A percentile compares a stretch with the other conserved stretches of the same genome.
Evolutionary conservation across 1,140 invertebrate species (phyloP).

Genomic region (Parasteatoda tepidariorum): DNA sequence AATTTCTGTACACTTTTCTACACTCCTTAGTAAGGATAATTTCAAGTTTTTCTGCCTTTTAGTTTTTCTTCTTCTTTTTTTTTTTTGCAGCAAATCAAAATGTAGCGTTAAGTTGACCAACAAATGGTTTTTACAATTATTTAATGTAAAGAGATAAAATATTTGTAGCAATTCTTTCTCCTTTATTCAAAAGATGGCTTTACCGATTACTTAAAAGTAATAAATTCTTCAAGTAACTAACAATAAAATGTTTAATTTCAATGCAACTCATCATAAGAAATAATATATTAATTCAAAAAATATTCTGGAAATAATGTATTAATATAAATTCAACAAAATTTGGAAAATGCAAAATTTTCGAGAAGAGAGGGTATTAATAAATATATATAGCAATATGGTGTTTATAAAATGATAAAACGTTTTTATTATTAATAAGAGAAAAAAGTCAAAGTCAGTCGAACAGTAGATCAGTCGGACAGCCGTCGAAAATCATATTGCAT

Average conservation of each 20-base stretch:
- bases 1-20: too few relatives aligned
- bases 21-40: too few relatives aligned
- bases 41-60: neutral
- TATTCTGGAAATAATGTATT: neutral
- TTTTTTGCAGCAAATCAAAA: neutral
- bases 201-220: too few relatives aligned
- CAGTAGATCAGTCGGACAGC: slow-evolving; percentile 27
- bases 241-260: too few relatives aligned
- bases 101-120: too few relatives aligned
- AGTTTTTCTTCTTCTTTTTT: neutral
- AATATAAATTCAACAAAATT: neutral
- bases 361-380: neutral
- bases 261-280: too few relatives aligned
- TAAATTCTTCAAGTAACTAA: too few relatives aligned
- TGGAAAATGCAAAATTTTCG: too few relatives aligned
- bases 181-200: neutral
- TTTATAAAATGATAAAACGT: neutral
- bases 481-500: too few relatives aligned
- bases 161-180: neutral
- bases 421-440: neutral
- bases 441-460: slow-evolving; percentile 8
- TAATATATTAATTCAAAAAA: too few relatives aligned
- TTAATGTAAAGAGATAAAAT: neutral
- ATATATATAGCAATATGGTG: neutral
- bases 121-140: neutral